These are phyloP conservation scores for Stichodactyla helianthus DNA, from an alignment of 64 coral and sea anemone species.

Conservation along the genomic window DNA sequence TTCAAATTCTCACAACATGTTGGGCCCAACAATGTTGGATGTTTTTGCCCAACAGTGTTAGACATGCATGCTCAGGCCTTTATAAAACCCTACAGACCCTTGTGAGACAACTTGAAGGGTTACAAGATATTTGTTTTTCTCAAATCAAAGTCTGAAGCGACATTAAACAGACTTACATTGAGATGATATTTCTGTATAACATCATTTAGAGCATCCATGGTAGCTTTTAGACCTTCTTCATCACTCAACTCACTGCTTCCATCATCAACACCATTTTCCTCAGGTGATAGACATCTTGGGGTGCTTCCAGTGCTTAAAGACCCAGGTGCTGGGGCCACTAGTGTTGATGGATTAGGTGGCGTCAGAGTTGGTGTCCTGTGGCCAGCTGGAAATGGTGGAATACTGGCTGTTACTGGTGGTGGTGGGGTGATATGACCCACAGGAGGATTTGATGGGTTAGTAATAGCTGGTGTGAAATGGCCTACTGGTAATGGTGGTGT, in stretches of 20 bases:
- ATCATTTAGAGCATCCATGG: slow-evolving; percentile 89
- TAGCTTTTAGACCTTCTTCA: slow-evolving; percentile 74
- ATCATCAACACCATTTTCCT: slow-evolving; percentile 32
- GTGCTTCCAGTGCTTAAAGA: slow-evolving; percentile 85
- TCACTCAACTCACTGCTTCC: slow-evolving; percentile 49
- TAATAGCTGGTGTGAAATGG: slow-evolving; percentile 8
- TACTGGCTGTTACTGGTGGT: slow-evolving; percentile 16
- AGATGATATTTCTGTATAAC: slow-evolving; percentile 66
- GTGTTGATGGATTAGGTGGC: slow-evolving; percentile 2
- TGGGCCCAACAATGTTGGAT: no score
- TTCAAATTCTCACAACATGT: no score
- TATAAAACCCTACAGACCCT: no score
- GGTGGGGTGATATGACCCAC: slow-evolving; percentile 14
- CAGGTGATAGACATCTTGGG: slow-evolving; percentile 65
- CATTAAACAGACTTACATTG: background rate
- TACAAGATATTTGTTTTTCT: no score
- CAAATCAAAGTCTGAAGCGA: background rate
- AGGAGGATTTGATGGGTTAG: slow-evolving; percentile 2
- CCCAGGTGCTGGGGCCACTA: slow-evolving; percentile 8
- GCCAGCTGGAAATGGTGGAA: slow-evolving; percentile 17
- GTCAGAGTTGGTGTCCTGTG: slow-evolving; percentile 62
- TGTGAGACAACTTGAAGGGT: background rate
- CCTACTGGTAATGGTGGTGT: background rate
- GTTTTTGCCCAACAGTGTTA: no score
- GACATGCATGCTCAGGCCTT: no score